phyloP scores from a whole-genome alignment of 2,797 vertebrate species.

The Sorex maritimensis region DNA sequence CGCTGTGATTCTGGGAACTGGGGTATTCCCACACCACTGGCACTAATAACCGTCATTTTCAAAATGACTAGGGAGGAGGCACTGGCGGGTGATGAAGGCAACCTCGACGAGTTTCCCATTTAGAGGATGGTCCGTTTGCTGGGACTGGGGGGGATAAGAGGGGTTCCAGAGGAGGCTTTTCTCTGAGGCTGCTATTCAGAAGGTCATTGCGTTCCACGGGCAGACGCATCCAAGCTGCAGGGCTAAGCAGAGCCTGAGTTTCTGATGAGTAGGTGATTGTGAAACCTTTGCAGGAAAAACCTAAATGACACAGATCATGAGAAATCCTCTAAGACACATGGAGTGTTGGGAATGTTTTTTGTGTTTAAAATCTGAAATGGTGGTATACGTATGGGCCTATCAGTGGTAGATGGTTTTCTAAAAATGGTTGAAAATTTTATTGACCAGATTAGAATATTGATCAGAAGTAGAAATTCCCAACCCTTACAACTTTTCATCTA shows the following conservation, averaged over 20 bases:
- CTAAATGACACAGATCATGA: not conserved
- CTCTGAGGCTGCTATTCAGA: not conserved
- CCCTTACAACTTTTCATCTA: not conserved
- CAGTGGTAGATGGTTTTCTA: slow-evolving; percentile 32
- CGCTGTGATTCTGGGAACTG: slow-evolving; percentile 78
- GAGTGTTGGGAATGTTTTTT: not conserved
- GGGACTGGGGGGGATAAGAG: not conserved
- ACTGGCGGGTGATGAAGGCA: not conserved
- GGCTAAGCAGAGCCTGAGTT: not conserved
- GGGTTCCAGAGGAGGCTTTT: not conserved
- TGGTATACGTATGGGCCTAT: not conserved
- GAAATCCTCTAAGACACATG: not conserved
- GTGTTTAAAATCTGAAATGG: slow-evolving; percentile 40
- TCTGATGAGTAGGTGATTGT: slow-evolving; percentile 7
- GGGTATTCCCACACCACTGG: slow-evolving; percentile 81
- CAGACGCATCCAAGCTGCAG: not conserved
- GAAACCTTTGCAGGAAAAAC: not conserved
- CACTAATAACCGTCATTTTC: slow-evolving; percentile 78
- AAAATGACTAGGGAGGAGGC: slow-evolving; percentile 75
- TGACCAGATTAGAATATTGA: slow-evolving; percentile 31
- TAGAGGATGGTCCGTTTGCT: slow-evolving; percentile 58
- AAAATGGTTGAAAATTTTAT: slow-evolving; percentile 40
- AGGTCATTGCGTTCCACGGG: not conserved
- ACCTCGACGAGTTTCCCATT: no score
- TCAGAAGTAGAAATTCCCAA: slow-evolving; percentile 17